Base-by-base conservation (phyloP, 2,113 vertebrate genomes). In the Archilochus colubris region DNA sequence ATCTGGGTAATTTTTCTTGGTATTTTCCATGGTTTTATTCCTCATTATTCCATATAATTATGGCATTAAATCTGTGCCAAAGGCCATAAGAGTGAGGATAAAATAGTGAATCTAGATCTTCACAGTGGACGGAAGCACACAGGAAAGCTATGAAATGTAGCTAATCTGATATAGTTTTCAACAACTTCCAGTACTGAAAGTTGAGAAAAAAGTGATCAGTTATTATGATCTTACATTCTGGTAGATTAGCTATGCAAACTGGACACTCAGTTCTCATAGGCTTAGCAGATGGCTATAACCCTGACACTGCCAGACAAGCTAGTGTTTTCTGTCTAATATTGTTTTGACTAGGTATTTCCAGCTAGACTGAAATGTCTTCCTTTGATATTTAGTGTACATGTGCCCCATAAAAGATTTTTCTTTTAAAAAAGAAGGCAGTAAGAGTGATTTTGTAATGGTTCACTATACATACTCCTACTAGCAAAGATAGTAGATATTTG, bases 81-180 rank as follows among this genome's bases (percentile, higher is more conserved):
- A 77, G 70, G 78, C 89, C 25, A 2, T 68, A 86, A 54, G 44
- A 91, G 5, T 30, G 38, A 80, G n/a, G 22, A 63, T 17, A 28
- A 90, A 92, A 94, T 77, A 92, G 85, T 79, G 74, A 81, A 82
- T 76, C 31, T 38, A 77, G 57, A 15, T 61, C 24, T 76, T 93
- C 68, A 66, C 77, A 87, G 50, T 30, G n/a, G 46, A 55, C 54
- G 70, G 33, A 7, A 72, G 17, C 7, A 73, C 73, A 25, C 84
- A 94, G 91, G 22, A 87, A 63, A 74, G 54, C 58, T 11, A 66
- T 54, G 69, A 88, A 94, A 73, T 54, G 20, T 36, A 89, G 33
- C 23, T 12, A 31, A 67, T 85, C 85, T 50, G 67, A 57, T 33
- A 36, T 9, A 24, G 43, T 64, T 94, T 92, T 67, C 75, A 87